Conservation (phyloP, 2,113 vertebrate species). For the Perca flavescens region DNA sequence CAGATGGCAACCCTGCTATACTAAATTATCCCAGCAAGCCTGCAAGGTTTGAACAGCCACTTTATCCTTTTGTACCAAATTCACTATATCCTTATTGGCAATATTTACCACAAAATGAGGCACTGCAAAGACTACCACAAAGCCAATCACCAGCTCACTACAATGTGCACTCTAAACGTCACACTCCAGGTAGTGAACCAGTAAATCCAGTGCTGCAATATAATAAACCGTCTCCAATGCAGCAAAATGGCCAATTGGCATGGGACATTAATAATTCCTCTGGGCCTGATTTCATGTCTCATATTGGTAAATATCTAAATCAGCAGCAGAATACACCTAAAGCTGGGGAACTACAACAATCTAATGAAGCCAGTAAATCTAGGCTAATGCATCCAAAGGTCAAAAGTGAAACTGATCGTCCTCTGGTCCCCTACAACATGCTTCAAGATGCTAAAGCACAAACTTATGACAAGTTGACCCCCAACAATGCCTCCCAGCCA, state of each 20-base stretch:
- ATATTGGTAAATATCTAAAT: neutral
- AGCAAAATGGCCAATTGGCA: neutral
- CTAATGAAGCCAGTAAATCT: neutral
- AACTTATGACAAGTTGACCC: neutral
- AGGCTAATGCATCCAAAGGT: neutral
- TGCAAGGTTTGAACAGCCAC: neutral
- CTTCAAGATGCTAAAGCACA: slow-evolving; percentile 37
- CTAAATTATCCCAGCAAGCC: neutral
- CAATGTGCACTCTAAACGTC: neutral
- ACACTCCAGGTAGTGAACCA: neutral
- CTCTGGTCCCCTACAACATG: slow-evolving; percentile 27
- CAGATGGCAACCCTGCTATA: slow-evolving; percentile 49
- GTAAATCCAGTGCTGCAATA: neutral
- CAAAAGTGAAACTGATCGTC: neutral
- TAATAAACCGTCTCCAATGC: neutral
- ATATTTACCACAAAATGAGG: neutral
- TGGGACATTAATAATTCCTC: neutral
- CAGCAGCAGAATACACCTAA: neutral
- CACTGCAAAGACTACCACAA: neutral
- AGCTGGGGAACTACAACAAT: neutral
- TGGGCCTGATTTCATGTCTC: neutral
- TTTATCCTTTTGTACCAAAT: neutral
- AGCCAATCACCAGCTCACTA: neutral
- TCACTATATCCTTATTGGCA: neutral
- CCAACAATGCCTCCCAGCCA: neutral